A percentile compares a stretch with the other conserved stretches of the same genome.
phyloP scores from a whole-genome alignment of 2,797 vertebrate species.

The Sphenopsis melanotis region DNA sequence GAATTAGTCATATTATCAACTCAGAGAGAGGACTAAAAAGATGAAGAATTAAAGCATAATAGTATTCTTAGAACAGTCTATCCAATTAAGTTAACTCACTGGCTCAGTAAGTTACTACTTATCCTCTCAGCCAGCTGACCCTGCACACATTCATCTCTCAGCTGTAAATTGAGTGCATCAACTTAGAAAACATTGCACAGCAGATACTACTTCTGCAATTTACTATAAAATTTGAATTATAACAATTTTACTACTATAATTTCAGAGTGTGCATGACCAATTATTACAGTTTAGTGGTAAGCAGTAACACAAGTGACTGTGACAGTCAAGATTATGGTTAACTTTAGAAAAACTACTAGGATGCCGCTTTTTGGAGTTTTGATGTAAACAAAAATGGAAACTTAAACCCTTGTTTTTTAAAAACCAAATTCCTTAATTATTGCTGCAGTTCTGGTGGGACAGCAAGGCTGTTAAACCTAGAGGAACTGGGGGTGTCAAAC shows the following conservation, averaged over 20 bases:
- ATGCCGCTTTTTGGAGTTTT: background rate
- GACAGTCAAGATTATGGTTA: background rate
- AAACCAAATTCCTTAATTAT: background rate
- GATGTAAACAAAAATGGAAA: background rate
- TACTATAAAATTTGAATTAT: background rate
- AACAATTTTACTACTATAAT: background rate
- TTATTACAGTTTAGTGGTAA: background rate
- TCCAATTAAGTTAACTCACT: constrained; percentile 39
- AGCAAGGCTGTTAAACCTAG: background rate
- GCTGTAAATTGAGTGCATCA: background rate
- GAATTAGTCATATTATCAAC: background rate
- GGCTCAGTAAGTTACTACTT: constrained; percentile 4
- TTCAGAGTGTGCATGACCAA: background rate
- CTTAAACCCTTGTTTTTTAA: background rate
- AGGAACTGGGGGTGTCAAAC: background rate
- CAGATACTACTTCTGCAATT: background rate
- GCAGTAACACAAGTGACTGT: background rate
- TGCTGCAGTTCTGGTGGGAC: background rate
- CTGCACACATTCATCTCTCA: background rate
- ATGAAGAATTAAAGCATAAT: constrained; percentile 29
- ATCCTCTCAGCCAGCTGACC: background rate
- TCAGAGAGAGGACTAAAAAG: constrained; percentile 26
- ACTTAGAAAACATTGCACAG: background rate
- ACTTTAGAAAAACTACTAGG: background rate
- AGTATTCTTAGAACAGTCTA: constrained; percentile 7